These are phyloP conservation scores for Lucilia sericata DNA, from an alignment of 1,140 invertebrate genomes.

Conservation along the genomic window DNA sequence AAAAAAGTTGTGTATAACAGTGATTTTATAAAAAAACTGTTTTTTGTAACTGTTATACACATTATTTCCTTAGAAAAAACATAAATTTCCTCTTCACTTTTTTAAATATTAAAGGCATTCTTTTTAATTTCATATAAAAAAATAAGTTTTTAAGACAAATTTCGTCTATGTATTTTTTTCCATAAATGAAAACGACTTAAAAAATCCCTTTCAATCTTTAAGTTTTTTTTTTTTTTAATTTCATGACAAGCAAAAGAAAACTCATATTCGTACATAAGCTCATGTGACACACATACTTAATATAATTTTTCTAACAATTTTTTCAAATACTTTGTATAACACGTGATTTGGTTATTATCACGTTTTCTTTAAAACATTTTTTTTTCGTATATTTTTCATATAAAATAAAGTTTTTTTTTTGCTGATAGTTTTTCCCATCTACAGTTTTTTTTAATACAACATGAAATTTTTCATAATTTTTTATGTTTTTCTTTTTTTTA, in stretches of 20 bases:
- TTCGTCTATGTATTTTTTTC: no score
- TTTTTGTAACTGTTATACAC: no score
- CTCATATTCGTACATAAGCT: background rate
- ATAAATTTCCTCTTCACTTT: no score
- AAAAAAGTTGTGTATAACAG: no score
- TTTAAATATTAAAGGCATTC: no score
- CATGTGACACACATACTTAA: background rate
- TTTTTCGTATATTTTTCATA: background rate
- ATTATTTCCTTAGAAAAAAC: no score
- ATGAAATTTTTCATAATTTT: background rate
- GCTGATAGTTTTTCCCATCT: background rate
- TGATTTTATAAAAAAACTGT: no score
- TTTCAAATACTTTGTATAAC: background rate
- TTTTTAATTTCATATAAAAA: no score
- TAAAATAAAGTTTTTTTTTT: background rate
- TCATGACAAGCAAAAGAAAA: background rate
- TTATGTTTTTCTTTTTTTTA: background rate
- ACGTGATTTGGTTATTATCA: slow-evolving; percentile 37
- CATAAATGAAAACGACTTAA: no score
- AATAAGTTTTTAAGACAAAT: no score
- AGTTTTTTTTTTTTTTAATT: background rate
- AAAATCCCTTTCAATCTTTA: background rate
- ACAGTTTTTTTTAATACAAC: background rate
- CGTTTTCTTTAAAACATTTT: slow-evolving; percentile 1
- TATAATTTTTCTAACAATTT: background rate